Base-by-base conservation (phyloP, 2,113 vertebrate species). In the Cisticola juncidis region DNA sequence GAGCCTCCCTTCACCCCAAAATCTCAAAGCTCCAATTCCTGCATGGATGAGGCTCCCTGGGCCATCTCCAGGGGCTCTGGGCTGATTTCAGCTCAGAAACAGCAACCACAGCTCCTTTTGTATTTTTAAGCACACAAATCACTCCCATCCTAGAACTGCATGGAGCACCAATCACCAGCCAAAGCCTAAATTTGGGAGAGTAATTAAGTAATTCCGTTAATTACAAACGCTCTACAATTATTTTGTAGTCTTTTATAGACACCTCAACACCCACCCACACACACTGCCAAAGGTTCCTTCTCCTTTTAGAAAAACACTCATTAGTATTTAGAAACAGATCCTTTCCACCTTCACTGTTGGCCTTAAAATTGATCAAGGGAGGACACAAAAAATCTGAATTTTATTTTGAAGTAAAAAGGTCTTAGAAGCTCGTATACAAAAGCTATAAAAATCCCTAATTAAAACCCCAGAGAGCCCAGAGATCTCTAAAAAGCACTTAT, bases 401-500 rank as follows among this genome's bases (percentile, higher is more conserved):
- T 90, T 92, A 86, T 96, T 91, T 92, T 92, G 94, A 92, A 96
- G 88, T 56, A 88, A 94, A 94, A 93, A 94, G 80, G 92, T 81
- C 83, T 95, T 79, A 87, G 91, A 94, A 95, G 69, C 82, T 88
- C 26, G 9, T 76, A 86, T 40, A 95, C 86, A 93, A 97, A 95
- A 92, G 86, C 90, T 79, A 91, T 93, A 93, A 97, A 96, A 94
- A 92, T 76, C 88, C 82, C 81, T 97, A 96, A 97, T 96, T 97
- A 97, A 97, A 97, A 95, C 95, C 90, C 96, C 56, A 91, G 95
- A 94, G 97, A 96, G 56, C 47, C 56, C 65, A 73, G 71, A 90
- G 61, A 91, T 76, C 65, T 95, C 87, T 72, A 94, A 94, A 96
- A 94, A 81, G 88, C 81, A 88, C 91, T 97, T 79, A 73, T 77